Evolutionary conservation across 2,888 invertebrate genomes (phyloP).

Genomic region (Lepidocyrtoides sp.): DNA sequence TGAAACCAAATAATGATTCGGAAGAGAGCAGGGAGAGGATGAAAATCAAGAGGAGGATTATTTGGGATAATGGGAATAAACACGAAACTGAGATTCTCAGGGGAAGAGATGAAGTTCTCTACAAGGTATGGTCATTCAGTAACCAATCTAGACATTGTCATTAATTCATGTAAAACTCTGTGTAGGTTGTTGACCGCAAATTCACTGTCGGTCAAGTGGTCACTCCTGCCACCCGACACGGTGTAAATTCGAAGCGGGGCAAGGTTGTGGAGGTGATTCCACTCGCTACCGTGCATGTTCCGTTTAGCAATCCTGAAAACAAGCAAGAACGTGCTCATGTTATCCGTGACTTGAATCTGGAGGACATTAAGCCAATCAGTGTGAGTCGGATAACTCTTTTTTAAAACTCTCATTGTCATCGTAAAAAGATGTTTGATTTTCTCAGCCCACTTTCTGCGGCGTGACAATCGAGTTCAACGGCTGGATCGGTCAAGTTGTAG

Average conservation of each 20-base stretch:
- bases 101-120: neutral
- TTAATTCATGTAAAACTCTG: too few relatives aligned
- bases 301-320: neutral
- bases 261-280: constrained; percentile 38
- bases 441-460: constrained; percentile 53
- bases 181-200: constrained; percentile 56
- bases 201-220: constrained; percentile 47
- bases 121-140: constrained; percentile 37
- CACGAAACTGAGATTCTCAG: constrained; percentile 2
- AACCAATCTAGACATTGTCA: too few relatives aligned
- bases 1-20: neutral
- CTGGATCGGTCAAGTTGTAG: constrained; percentile 56
- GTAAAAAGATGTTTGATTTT: neutral
- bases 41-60: constrained; percentile 35
- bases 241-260: neutral
- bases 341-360: constrained; percentile 26
- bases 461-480: constrained; percentile 50
- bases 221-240: neutral
- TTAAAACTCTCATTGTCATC: neutral
- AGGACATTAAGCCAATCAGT: constrained; percentile 47
- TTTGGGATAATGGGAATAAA: constrained; percentile 49
- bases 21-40: neutral
- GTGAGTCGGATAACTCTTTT: constrained; percentile 6
- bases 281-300: constrained; percentile 17
- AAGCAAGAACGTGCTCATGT: neutral